Base-by-base conservation (phyloP, 2,797 vertebrate species). In the Gallinago stenura region DNA sequence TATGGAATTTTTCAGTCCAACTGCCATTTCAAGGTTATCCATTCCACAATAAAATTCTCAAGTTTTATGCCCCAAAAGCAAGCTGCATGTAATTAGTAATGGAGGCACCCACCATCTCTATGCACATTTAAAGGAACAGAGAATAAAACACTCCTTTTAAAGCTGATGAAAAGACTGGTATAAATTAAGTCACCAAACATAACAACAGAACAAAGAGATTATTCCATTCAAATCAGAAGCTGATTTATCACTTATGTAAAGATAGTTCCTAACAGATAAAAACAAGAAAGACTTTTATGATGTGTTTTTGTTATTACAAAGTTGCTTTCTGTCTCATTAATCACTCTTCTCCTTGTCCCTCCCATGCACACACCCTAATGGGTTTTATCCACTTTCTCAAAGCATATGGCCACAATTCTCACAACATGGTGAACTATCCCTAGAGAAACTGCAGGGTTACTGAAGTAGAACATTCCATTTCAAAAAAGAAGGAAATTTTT, bases 231-330 rank as follows among this genome's bases (percentile, higher is more conserved):
- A 73, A 84, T 87, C 25, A 41, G 46, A 77, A 88, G 58, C 43
- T 81, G 89, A 93, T 94, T 93, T 87, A 91, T 93, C 30, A 86
- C 62, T 65, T 82, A 33, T 3, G 11, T 60, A 80, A 68, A 91
- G 73, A 73, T 53, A 43, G 78, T 14, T 77, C 56, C 37, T 56
- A 87, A 37, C 31, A 83, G 56, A 92, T 62, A 69, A 95, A 94
- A 87, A 45, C 30, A 90, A 84, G 43, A 58, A 62, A 83, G 12
- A 60, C n/a, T 7, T 87, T 83, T 83, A 76, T 46, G 1, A 87
- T 57, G 45, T 72, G 65, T 19, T 84, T 80, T 78, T 78, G 78
- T 84, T 85, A 68, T 45, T 70, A 76, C 39, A 57, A 60, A 77
- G 66, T 65, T 62, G 50, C 46, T 66, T 81, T 93, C 30, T 61